These are phyloP conservation scores for Hirundichthys speculiger DNA, from an alignment of 2,113 vertebrate species.

Conservation along the genomic window DNA sequence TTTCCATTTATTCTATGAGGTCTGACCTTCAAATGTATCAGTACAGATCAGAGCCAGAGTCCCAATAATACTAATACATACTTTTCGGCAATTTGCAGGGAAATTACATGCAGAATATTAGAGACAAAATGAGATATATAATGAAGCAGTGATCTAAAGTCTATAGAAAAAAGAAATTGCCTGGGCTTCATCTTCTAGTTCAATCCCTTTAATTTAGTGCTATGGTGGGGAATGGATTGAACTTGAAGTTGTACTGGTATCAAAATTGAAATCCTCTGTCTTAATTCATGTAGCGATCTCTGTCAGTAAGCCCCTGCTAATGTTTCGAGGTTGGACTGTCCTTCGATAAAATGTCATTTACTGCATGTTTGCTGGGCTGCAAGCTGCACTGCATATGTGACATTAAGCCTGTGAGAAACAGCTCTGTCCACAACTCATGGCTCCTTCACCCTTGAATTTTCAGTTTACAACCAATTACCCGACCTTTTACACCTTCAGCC, in stretches of 20 bases:
- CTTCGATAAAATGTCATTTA: slow-evolving; percentile 18
- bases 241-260: slow-evolving; percentile 44
- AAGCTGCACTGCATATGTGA: neutral
- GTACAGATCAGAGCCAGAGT: slow-evolving; percentile 54
- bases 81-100: slow-evolving; percentile 57
- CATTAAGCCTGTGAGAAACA: neutral
- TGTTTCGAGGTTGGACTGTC: slow-evolving; percentile 45
- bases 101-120: slow-evolving; percentile 61
- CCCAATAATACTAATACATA: slow-evolving; percentile 55
- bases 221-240: slow-evolving; percentile 54
- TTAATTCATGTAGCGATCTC: slow-evolving; percentile 48
- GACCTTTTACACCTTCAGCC: slow-evolving; percentile 41
- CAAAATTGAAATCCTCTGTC: slow-evolving; percentile 38
- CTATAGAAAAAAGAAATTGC: slow-evolving; percentile 32
- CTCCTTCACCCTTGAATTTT: slow-evolving; percentile 35
- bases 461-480: slow-evolving; percentile 52
- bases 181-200: slow-evolving; percentile 44
- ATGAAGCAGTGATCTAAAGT: slow-evolving; percentile 61
- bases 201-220: slow-evolving; percentile 50
- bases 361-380: neutral
- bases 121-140: slow-evolving; percentile 64
- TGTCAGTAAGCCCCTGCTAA: slow-evolving; percentile 24
- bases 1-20: slow-evolving; percentile 56
- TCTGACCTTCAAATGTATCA: slow-evolving; percentile 70
- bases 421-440: slow-evolving; percentile 21